Percentiles rank a stretch among this genome's conserved stretches.
Conservation (phyloP, 92 coral and sea anemone genomes). For the Plumapathes pennacea region DNA sequence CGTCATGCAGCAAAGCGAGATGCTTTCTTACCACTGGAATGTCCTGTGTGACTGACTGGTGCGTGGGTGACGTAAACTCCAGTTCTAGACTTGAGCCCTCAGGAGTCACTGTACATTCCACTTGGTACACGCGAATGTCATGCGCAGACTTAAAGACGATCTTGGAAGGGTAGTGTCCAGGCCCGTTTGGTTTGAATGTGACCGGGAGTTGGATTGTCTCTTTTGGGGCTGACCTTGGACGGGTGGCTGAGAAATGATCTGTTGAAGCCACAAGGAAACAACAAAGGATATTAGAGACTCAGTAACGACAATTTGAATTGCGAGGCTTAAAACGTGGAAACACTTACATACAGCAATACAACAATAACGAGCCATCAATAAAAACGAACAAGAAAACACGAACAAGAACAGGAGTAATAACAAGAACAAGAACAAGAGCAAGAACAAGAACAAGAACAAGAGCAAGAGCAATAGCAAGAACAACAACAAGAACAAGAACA, state of each 20-base stretch:
- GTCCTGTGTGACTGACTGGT: conserved; percentile 96
- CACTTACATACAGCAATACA: too few species aligned
- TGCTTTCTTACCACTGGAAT: conserved; percentile 84
- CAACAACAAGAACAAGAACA: too few species aligned
- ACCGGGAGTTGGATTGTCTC: conserved; percentile 70
- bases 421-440: too few species aligned
- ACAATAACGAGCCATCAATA: too few species aligned
- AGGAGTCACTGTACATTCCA: conserved; percentile 97
- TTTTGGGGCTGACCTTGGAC: conserved; percentile 19
- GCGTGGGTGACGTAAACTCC: conserved; percentile 90
- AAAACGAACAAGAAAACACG: too few species aligned
- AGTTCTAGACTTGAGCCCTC: conserved; percentile 84
- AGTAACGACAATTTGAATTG: too few species aligned
- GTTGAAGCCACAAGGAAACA: too few species aligned
- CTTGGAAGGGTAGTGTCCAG: conserved; percentile 97
- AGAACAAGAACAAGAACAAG: too few species aligned
- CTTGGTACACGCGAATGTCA: conserved; percentile 92
- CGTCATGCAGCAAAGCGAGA: not conserved
- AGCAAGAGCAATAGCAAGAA: too few species aligned
- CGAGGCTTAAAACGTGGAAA: too few species aligned
- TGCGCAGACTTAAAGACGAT: conserved; percentile 79
- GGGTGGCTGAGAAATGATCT: conserved; percentile 4
- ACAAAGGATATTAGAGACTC: too few species aligned
- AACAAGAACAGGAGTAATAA: too few species aligned
- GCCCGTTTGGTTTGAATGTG: conserved; percentile 79